phyloP scores from a whole-genome alignment of 2,888 invertebrate genomes.

The Macrostomum cliftonense region DNA sequence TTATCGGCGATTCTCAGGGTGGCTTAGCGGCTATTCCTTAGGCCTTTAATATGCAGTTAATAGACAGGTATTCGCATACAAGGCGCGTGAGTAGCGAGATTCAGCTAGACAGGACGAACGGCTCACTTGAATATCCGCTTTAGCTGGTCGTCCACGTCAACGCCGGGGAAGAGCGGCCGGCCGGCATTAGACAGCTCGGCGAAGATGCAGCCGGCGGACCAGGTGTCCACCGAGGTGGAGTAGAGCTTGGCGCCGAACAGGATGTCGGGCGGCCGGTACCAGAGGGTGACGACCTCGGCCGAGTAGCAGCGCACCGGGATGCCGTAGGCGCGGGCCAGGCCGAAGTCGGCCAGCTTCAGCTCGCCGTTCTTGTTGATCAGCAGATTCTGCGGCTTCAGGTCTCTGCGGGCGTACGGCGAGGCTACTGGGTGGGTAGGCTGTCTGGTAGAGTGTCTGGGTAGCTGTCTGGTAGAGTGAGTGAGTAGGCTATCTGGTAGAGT shows the following conservation, averaged over 20 bases:
- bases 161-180: slow-evolving; percentile 89
- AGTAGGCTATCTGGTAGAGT: too few relatives aligned
- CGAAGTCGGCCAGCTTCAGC: slow-evolving; percentile 92
- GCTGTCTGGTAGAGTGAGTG: background rate
- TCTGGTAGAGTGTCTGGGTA: background rate
- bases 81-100: too few relatives aligned
- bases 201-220: slow-evolving; percentile 91
- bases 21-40: too few relatives aligned
- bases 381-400: slow-evolving; percentile 75
- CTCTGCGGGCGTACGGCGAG: slow-evolving; percentile 20
- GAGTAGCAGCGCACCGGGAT: slow-evolving; percentile 97
- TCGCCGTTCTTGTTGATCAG: slow-evolving; percentile 91
- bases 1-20: too few relatives aligned
- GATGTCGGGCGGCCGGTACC: slow-evolving; percentile 97
- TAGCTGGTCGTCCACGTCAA: slow-evolving; percentile 92
- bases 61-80: too few relatives aligned
- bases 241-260: slow-evolving; percentile 94
- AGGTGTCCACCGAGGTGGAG: slow-evolving; percentile 97
- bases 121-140: slow-evolving; percentile 79
- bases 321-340: slow-evolving; percentile 88
- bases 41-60: too few relatives aligned
- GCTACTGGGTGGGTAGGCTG: too few relatives aligned
- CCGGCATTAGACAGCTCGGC: slow-evolving; percentile 94
- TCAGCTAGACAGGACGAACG: slow-evolving; percentile 12
- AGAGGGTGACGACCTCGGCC: slow-evolving; percentile 81